phyloP scores from a whole-genome alignment of 2,797 vertebrate species.

The Phyllotis vaccarum region DNA sequence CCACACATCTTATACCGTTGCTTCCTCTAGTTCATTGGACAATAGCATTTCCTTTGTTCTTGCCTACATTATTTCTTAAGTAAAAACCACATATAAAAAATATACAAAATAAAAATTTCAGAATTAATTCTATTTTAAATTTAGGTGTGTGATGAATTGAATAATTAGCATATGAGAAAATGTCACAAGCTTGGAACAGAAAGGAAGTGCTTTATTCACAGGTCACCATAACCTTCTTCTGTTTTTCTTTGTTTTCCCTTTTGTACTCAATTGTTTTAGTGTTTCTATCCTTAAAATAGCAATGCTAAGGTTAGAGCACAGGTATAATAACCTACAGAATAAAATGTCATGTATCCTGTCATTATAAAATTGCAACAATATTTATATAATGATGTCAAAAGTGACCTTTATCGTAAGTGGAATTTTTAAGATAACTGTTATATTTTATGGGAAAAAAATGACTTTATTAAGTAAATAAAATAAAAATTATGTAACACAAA shows the following conservation, averaged over 20 bases:
- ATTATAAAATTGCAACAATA: constrained; percentile 36
- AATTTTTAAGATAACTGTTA: constrained; percentile 21
- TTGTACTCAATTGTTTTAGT: constrained; percentile 44
- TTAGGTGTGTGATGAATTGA: not conserved
- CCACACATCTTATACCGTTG: not conserved
- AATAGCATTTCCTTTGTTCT: not conserved
- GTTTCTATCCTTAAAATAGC: constrained; percentile 51
- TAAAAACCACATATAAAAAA: not conserved
- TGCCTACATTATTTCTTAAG: constrained; percentile 13
- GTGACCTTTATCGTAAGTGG: not conserved
- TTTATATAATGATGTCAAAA: constrained; percentile 51
- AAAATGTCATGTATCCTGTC: constrained; percentile 20
- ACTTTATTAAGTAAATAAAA: constrained; percentile 16
- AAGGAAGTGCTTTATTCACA: not conserved
- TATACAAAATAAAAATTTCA: constrained; percentile 44
- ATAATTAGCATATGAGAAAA: constrained; percentile 4
- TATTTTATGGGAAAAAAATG: not conserved
- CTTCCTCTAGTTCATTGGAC: not conserved
- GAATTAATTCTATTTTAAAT: not conserved
- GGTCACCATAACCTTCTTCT: not conserved
- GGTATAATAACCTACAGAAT: constrained; percentile 5
- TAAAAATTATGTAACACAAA: constrained; percentile 28
- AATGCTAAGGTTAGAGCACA: constrained; percentile 45
- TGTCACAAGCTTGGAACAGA: constrained; percentile 8
- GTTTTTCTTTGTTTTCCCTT: constrained; percentile 20